Evolutionary conservation across 2,113 vertebrate genomes (phyloP), one percentile per base, ranked within the genome.

Genomic region (Myiozetetes cayanensis): DNA sequence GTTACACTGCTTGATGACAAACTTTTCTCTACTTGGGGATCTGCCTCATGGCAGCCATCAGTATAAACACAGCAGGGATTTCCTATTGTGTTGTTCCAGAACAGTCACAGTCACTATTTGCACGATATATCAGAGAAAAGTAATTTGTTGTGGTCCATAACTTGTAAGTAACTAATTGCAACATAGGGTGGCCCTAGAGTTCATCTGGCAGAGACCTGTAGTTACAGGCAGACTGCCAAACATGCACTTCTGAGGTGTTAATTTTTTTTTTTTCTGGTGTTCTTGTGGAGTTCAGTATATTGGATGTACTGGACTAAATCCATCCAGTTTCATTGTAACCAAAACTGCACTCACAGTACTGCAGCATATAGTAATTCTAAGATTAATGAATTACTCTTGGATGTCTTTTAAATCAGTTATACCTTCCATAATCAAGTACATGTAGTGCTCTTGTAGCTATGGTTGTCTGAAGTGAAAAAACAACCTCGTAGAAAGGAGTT

Each of bases 221-320:
- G 31, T 21, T 49, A 52, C 8, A 55, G 62, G 31, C 9, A 66
- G 28, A 39, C 11, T 21, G 19, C 2, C 44, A 50, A 41, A 10
- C 8, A 5, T 33, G 7, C 31, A 12, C 0, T 0, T 62, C 41
- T 31, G 31, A 68, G 12, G 14, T 39, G 6, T 12, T 17, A 16
- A 5, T 33, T 6, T 21, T n/a, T 31, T 22, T 53, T 21, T 30
- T 30, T 37, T 35, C 49, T 59, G 2, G 14, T 58, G 6, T 67
- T 81, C 14, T 4, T 68, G 8, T 25, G 12, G 39, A 41, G 39
- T 41, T 41, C 39, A 41, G 6, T n/a, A 43, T 44, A 55, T 22
- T 35, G 27, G 18, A 18, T 52, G n/a, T 21, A n/a, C 10, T 47
- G 33, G 30, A 39, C 19, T 55, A 43, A 75, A 71, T 70, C n/a